phyloP scores from a whole-genome alignment of 2,797 vertebrate genomes.

The Sebastes glaucus region DNA sequence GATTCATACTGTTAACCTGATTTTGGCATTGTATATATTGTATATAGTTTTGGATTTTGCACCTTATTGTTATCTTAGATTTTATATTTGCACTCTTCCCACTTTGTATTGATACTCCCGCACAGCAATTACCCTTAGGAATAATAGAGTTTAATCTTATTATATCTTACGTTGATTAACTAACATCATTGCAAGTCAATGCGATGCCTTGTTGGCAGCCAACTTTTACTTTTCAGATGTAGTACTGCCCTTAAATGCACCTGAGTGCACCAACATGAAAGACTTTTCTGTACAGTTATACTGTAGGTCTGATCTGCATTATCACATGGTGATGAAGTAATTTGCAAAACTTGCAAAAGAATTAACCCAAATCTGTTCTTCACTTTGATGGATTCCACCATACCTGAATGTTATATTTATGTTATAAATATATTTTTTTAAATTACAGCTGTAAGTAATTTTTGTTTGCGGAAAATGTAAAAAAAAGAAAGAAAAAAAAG shows the following conservation, averaged over 20 bases:
- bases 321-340: background rate
- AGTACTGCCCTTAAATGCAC: accelerated
- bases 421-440: no score
- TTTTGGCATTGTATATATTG: background rate
- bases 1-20: background rate
- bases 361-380: background rate
- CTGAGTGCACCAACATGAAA: background rate
- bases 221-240: background rate
- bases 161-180: background rate
- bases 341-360: background rate
- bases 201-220: background rate
- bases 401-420: background rate
- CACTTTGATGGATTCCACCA: background rate
- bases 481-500: background rate
- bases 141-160: background rate
- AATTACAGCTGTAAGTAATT: background rate
- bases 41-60: background rate
- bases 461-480: background rate
- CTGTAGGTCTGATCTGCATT: background rate
- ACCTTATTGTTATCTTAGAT: background rate
- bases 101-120: background rate
- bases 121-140: background rate
- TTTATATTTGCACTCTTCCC: background rate
- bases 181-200: background rate
- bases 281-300: background rate